These are phyloP conservation scores for Prionace glauca DNA, from an alignment of 2,797 vertebrate genomes.

Conservation along the genomic window DNA sequence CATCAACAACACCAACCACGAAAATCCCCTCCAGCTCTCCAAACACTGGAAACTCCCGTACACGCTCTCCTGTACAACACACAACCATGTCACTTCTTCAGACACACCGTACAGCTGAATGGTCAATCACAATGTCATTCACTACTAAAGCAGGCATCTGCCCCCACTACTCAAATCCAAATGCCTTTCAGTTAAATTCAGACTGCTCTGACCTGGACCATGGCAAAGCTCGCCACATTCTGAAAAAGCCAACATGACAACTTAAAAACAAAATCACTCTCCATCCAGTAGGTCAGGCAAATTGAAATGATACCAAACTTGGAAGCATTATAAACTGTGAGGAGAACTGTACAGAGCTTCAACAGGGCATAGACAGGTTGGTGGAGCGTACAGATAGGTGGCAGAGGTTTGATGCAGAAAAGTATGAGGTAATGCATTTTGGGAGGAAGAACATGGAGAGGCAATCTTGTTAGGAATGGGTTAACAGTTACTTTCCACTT, in stretches of 20 bases:
- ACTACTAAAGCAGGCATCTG: not conserved
- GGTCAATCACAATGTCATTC: not conserved
- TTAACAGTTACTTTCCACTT: no score
- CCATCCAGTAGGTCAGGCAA: not conserved
- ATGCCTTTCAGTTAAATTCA: not conserved
- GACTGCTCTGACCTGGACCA: not conserved
- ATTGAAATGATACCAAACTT: not conserved
- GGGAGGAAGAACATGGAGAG: no score
- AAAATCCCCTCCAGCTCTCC: conserved; percentile 58
- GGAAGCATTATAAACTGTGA: no score
- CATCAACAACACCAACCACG: conserved; percentile 60
- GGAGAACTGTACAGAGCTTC: no score
- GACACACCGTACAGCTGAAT: not conserved
- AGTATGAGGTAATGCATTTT: no score
- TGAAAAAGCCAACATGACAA: not conserved
- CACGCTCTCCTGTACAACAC: conserved; percentile 46
- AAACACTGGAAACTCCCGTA: conserved; percentile 63
- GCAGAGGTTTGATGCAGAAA: no score
- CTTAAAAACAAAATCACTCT: not conserved
- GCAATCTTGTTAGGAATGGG: no score
- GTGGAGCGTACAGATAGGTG: no score
- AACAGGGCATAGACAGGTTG: no score
- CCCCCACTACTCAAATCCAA: not conserved
- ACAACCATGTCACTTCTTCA: not conserved
- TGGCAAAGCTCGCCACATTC: not conserved